Conservation (phyloP, 2,797 vertebrate genomes). For the Aldrovandia affinis region DNA sequence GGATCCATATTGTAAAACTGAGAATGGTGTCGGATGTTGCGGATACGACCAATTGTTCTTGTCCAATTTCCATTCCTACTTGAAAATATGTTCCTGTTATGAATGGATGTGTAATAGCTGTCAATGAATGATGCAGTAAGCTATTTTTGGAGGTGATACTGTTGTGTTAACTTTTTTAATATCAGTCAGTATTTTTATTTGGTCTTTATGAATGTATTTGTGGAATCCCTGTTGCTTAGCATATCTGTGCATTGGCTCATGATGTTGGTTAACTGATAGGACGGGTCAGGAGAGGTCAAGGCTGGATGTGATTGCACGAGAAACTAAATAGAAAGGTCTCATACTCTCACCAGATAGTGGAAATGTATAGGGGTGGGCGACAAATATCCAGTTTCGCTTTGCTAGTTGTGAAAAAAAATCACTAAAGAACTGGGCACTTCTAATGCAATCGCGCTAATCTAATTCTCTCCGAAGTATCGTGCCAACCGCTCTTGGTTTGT, state of each 20-base stretch:
- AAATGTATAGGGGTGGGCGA: not conserved
- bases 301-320: conserved; percentile 59
- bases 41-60: not conserved
- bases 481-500: not conserved
- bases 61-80: not conserved
- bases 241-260: conserved; percentile 34
- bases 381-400: not conserved
- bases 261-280: conserved; percentile 68
- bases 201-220: not conserved
- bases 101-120: not conserved
- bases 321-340: conserved; percentile 48
- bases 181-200: no score
- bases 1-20: not conserved
- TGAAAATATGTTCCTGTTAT: not conserved
- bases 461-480: not conserved
- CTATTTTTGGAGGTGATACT: not conserved
- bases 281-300: conserved; percentile 67
- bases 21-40: not conserved
- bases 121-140: not conserved
- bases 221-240: not conserved
- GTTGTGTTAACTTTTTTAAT: no score
- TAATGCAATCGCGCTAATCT: not conserved
- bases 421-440: not conserved
- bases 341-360: not conserved
- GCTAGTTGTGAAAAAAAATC: no score